These are phyloP conservation scores for Chauna torquata DNA, from an alignment of 2,113 vertebrate genomes.

Conservation along the genomic window DNA sequence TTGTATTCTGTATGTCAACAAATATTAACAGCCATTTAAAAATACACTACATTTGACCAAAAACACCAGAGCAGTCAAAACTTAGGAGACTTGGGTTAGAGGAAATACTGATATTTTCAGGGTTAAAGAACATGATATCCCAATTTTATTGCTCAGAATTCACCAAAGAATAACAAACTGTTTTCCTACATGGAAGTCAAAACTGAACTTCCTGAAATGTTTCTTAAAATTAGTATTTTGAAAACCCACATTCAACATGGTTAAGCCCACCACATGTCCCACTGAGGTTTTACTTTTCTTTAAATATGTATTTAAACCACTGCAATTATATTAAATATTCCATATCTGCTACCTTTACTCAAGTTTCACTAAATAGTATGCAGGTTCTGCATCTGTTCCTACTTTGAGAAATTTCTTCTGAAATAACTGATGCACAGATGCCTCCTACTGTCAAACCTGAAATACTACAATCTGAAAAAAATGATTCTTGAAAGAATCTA, in stretches of 20 bases:
- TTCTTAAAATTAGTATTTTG: not conserved
- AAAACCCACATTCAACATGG: not conserved
- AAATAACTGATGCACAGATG: conserved; percentile 8
- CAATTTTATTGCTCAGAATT: not conserved
- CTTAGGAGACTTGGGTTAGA: not conserved
- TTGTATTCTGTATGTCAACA: not conserved
- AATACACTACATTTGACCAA: not conserved
- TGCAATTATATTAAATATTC: not conserved
- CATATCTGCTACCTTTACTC: rapidly evolving
- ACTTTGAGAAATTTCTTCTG: not conserved
- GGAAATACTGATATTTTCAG: not conserved
- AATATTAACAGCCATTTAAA: not conserved
- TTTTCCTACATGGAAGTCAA: not conserved
- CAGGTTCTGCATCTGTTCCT: not conserved
- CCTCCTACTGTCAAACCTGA: conserved; percentile 65
- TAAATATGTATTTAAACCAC: not conserved
- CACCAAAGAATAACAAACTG: not conserved
- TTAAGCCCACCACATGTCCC: not conserved
- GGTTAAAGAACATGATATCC: not conserved
- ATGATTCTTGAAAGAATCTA: not conserved
- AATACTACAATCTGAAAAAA: conserved; percentile 7
- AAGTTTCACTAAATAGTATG: not conserved
- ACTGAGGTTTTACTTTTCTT: not conserved
- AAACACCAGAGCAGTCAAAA: not conserved
- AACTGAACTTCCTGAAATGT: not conserved